Evolutionary conservation across 2,888 invertebrate species (phyloP).

Genomic region (Apotomis turbidana): DNA sequence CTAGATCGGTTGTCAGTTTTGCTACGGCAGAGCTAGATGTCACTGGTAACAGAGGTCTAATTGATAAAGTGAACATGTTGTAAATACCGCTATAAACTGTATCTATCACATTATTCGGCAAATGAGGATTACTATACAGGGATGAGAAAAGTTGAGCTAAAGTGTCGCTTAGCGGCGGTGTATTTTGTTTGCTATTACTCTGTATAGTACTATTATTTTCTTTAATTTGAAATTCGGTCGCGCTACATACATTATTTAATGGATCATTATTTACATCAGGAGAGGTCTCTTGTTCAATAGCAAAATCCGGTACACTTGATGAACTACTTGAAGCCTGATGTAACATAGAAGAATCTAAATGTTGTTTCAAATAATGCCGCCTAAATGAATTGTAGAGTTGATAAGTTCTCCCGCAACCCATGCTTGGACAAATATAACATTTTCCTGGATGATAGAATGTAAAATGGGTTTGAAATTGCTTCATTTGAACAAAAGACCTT

Average conservation of each 20-base stretch:
- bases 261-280: neutral
- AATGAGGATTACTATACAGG: slow-evolving; percentile 19
- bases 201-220: slow-evolving; percentile 10
- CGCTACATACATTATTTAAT: neutral
- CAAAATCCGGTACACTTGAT: slow-evolving; percentile 4
- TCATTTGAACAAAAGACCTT: slow-evolving; percentile 14
- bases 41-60: slow-evolving; percentile 6
- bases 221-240: neutral
- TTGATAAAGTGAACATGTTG: slow-evolving; percentile 10
- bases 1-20: slow-evolving; percentile 8
- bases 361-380: slow-evolving; percentile 12
- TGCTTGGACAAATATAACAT: neutral
- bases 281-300: neutral
- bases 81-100: slow-evolving; percentile 21
- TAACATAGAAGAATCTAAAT: slow-evolving; percentile 3
- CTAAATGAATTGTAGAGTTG: slow-evolving; percentile 13
- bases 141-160: slow-evolving; percentile 23
- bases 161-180: slow-evolving; percentile 5
- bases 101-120: slow-evolving; percentile 16
- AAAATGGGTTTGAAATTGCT: slow-evolving; percentile 17
- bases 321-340: neutral
- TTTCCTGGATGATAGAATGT: slow-evolving; percentile 17
- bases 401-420: slow-evolving; percentile 2
- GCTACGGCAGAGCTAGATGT: neutral
- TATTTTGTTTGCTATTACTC: slow-evolving; percentile 3